Conservation (phyloP, 2,797 vertebrate species). For the Sebastes elongatus region DNA sequence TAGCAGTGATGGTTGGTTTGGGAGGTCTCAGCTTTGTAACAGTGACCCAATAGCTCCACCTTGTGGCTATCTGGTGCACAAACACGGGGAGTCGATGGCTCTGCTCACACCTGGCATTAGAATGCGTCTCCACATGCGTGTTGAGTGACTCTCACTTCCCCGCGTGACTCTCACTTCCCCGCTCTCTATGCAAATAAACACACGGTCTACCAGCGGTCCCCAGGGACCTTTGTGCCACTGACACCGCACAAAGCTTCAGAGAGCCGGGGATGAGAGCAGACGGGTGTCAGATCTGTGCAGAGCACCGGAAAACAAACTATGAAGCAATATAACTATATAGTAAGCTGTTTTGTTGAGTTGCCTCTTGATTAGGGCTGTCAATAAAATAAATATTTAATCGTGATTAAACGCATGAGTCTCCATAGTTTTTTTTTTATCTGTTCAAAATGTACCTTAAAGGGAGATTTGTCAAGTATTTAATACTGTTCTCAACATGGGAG, state of each 20-base stretch:
- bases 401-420: no score
- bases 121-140: background rate
- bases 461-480: no score
- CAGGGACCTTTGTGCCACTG: no score
- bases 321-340: background rate
- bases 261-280: no score
- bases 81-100: background rate
- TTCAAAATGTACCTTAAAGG: no score
- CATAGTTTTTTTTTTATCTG: no score
- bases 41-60: slow-evolving; percentile 7
- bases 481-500: no score
- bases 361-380: background rate
- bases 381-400: no score
- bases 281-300: no score
- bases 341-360: background rate
- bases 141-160: background rate
- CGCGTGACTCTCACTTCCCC: background rate
- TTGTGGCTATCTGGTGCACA: slow-evolving; percentile 11
- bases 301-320: background rate
- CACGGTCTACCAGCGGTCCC: background rate
- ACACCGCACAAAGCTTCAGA: no score
- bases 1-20: background rate
- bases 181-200: background rate
- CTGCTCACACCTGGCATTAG: background rate
- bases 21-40: background rate